A percentile compares a stretch with the other conserved stretches of the same genome.
These are phyloP conservation scores for Eunapius fragilis DNA, from an alignment of 37 sponge, comb jelly and placozoan species.

Conservation along the genomic window DNA sequence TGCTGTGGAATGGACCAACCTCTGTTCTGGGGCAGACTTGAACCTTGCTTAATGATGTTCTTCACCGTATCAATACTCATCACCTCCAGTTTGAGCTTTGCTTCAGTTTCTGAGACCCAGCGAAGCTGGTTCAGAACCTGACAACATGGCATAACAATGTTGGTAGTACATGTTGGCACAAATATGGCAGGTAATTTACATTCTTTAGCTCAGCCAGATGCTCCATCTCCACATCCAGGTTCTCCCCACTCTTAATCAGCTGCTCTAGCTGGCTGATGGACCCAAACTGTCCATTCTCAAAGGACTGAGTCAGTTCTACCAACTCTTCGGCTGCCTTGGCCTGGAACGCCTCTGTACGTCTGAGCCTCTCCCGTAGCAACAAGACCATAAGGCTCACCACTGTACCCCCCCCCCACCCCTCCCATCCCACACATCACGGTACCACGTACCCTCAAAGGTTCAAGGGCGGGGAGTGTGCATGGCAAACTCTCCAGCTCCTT, in stretches of 20 bases:
- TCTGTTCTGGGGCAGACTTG: slow-evolving; percentile 11
- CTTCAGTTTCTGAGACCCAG: slow-evolving; percentile 50
- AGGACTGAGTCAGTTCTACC: not conserved
- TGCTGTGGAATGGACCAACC: not conserved
- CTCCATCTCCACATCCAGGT: slow-evolving; percentile 34
- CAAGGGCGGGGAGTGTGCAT: slow-evolving; percentile 64
- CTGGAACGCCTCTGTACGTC: slow-evolving; percentile 28
- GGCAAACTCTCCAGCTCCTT: slow-evolving; percentile 63
- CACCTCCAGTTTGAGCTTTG: slow-evolving; percentile 26
- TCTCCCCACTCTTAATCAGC: slow-evolving; percentile 35
- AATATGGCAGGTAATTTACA: slow-evolving; percentile 2
- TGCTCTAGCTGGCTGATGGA: slow-evolving; percentile 12
- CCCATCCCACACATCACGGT: not conserved
- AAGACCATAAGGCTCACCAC: not conserved
- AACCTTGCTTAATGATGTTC: slow-evolving; percentile 30
- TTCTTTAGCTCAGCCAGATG: slow-evolving; percentile 30
- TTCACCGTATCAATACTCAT: slow-evolving; percentile 37
- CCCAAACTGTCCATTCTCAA: slow-evolving; percentile 1
- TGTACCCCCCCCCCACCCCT: not conserved
- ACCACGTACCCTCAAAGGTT: slow-evolving; percentile 54
- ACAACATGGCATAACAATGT: not conserved
- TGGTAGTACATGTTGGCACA: not conserved
- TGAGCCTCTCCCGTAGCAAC: slow-evolving; percentile 17
- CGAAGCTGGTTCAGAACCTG: slow-evolving; percentile 33
- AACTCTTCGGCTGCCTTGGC: slow-evolving; percentile 16